Evolutionary conservation across 2,797 vertebrate species (phyloP).

Genomic region (Danio tinwini): DNA sequence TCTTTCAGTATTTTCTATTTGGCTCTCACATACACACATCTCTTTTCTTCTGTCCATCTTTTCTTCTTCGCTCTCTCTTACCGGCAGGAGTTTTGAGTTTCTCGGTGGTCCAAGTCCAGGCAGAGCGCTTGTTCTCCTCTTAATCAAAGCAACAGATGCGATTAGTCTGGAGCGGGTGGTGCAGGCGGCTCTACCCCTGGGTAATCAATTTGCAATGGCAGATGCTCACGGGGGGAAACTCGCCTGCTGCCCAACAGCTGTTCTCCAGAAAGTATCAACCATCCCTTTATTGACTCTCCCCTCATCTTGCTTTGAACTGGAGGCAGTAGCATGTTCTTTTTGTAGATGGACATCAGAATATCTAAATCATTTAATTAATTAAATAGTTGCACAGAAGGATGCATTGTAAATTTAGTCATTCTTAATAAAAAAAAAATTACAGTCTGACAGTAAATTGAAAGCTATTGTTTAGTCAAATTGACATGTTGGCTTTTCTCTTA

Average conservation of each 20-base stretch:
- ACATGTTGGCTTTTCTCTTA: too few relatives aligned
- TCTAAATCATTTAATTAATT: neutral
- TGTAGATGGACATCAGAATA: neutral
- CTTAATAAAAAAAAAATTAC: too few relatives aligned
- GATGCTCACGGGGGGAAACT: conserved; percentile 71
- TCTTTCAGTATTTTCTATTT: neutral
- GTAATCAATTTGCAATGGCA: conserved; percentile 78
- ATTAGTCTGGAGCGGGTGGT: conserved; percentile 60
- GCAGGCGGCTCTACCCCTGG: conserved; percentile 65
- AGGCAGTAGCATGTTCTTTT: conserved; percentile 7
- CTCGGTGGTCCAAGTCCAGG: conserved; percentile 30
- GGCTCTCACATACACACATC: neutral
- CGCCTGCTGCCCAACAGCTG: conserved; percentile 70
- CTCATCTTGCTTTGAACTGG: conserved; percentile 41
- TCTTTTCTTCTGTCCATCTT: neutral
- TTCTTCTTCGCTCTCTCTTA: conserved; percentile 18
- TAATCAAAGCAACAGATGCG: conserved; percentile 77
- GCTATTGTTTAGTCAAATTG: too few relatives aligned
- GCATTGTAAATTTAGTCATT: too few relatives aligned
- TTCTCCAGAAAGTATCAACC: conserved; percentile 62
- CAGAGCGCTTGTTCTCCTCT: conserved; percentile 61
- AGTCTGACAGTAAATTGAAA: too few relatives aligned
- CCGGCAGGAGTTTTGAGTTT: conserved; percentile 12
- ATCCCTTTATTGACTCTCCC: conserved; percentile 36
- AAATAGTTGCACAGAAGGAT: neutral